Conservation (phyloP, 2,797 vertebrate species). For the Bryconaethiops microstoma region DNA sequence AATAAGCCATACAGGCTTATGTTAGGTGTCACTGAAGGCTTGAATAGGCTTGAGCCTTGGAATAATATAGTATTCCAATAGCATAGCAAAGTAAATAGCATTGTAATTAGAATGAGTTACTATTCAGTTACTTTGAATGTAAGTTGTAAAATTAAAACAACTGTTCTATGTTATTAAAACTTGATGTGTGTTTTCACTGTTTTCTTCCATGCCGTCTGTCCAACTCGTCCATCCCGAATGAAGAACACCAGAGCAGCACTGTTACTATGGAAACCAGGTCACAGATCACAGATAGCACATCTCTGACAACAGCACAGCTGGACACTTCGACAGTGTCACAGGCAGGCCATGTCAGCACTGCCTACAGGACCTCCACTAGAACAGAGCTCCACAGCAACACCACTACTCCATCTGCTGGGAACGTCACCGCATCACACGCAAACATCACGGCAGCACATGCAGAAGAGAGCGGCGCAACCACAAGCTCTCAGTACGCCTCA, state of each 20-base stretch:
- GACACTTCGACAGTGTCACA: not conserved
- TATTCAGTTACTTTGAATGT: not conserved
- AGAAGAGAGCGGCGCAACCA: not conserved
- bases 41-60: too few species aligned
- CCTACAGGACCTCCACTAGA: not conserved
- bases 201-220: not conserved
- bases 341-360: not conserved
- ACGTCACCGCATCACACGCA: slow-evolving; percentile 27
- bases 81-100: too few species aligned
- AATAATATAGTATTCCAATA: too few species aligned
- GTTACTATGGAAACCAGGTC: slow-evolving; percentile 24
- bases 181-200: not conserved
- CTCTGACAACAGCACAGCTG: slow-evolving; percentile 5
- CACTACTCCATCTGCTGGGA: slow-evolving; percentile 27
- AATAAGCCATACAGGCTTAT: too few species aligned
- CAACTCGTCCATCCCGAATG: not conserved
- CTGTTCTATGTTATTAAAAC: too few species aligned
- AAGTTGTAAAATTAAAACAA: not conserved
- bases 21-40: too few species aligned
- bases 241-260: slow-evolving; percentile 27
- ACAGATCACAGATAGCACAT: slow-evolving; percentile 18
- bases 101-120: not conserved
- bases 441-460: not conserved
- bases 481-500: not conserved
- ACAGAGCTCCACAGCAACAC: not conserved